Percentiles rank a stretch among this genome's conserved stretches.
phyloP scores from a whole-genome alignment of 2,888 invertebrate species.

The Anthophora plumipes region DNA sequence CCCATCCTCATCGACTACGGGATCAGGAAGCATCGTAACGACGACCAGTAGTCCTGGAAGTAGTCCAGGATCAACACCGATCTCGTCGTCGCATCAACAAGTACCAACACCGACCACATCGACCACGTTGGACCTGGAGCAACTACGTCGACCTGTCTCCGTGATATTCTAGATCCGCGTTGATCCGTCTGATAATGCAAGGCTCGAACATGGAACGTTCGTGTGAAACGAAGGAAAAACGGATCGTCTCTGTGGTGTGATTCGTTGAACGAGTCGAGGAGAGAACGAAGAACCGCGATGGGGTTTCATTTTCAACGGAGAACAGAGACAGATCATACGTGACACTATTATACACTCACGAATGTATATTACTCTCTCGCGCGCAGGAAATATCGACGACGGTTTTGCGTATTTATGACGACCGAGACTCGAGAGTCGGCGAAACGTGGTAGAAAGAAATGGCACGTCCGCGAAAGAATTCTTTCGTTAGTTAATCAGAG shows the following conservation, averaged over 20 bases:
- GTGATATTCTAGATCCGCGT: constrained; percentile 89
- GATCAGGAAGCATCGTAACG: constrained; percentile 48
- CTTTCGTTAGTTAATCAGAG: too few relatives aligned
- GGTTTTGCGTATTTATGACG: too few relatives aligned
- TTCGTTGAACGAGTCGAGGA: not conserved
- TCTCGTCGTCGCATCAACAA: constrained; percentile 72
- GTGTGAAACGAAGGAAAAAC: not conserved
- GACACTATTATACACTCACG: too few relatives aligned
- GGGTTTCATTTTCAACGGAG: too few relatives aligned
- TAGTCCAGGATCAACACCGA: constrained; percentile 75
- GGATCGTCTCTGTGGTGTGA: not conserved
- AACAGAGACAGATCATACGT: too few relatives aligned
- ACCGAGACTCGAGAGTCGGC: too few relatives aligned
- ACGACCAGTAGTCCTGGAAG: constrained; percentile 75
- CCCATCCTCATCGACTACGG: constrained; percentile 46
- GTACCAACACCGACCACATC: constrained; percentile 85
- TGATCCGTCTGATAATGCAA: not conserved
- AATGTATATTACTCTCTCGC: too few relatives aligned
- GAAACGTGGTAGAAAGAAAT: too few relatives aligned
- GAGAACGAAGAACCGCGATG: too few relatives aligned
- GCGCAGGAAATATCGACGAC: too few relatives aligned
- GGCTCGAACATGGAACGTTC: not conserved
- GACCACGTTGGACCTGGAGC: constrained; percentile 85
- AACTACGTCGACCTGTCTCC: constrained; percentile 89
- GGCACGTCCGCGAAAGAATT: too few relatives aligned